Conservation (phyloP, 2,797 vertebrate species). For the Margarornis squamiger region DNA sequence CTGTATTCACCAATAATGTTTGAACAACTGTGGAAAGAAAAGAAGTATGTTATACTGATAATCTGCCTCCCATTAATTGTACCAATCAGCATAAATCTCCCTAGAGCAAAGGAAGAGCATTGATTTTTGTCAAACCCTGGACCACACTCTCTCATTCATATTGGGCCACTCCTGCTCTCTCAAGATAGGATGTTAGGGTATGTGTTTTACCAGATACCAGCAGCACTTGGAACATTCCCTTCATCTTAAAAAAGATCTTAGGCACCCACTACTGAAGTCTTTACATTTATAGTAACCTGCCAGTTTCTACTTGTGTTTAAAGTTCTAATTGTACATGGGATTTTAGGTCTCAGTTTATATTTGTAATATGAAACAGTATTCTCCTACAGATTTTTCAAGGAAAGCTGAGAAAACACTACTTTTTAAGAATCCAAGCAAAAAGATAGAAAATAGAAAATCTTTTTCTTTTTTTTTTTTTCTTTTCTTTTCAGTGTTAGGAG, state of each 20-base stretch:
- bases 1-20: too few relatives aligned
- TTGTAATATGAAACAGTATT: slow-evolving; percentile 7
- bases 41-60: not conserved
- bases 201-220: not conserved
- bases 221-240: not conserved
- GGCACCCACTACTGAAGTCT: not conserved
- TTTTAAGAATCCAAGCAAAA: not conserved
- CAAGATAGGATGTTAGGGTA: not conserved
- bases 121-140: not conserved
- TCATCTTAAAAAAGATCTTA: not conserved
- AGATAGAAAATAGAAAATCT: not conserved
- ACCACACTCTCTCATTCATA: not conserved
- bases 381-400: slow-evolving; percentile 41
- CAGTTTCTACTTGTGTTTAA: slow-evolving; percentile 43
- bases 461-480: not conserved
- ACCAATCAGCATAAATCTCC: not conserved
- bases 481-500: not conserved
- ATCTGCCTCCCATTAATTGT: not conserved
- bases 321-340: slow-evolving; percentile 11
- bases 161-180: not conserved
- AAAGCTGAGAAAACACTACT: slow-evolving; percentile 20
- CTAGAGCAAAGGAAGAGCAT: not conserved
- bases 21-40: not conserved
- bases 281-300: slow-evolving; percentile 28
- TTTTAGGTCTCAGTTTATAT: slow-evolving; percentile 31